Percentiles rank a stretch among this genome's conserved stretches.
These are phyloP conservation scores for Gymnodraco acuticeps DNA, from an alignment of 2,797 vertebrate genomes.

Conservation along the genomic window DNA sequence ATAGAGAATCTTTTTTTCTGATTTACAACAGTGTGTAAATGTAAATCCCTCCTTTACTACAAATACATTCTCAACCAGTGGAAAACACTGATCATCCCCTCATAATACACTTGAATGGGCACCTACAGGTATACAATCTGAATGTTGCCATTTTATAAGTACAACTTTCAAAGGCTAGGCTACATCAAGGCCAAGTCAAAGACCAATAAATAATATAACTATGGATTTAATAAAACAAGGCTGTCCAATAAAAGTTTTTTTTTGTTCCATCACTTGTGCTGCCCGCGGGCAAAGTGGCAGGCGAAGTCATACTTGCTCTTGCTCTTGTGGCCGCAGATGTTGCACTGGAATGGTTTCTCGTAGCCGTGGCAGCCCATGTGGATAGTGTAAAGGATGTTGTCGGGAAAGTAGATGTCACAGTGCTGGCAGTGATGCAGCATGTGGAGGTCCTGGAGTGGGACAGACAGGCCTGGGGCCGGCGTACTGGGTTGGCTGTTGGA, in stretches of 20 bases:
- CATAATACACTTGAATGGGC: conserved; percentile 71
- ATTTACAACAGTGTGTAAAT: conserved; percentile 5
- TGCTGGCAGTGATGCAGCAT: conserved; percentile 97
- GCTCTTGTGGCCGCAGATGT: conserved; percentile 98
- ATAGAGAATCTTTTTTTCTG: not conserved
- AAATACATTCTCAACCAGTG: conserved; percentile 67
- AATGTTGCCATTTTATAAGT: conserved; percentile 49
- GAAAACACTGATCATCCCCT: conserved; percentile 71
- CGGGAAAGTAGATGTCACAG: conserved; percentile 99
- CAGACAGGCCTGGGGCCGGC: conserved; percentile 87
- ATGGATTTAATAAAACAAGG: conserved; percentile 60
- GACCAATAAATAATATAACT: conserved; percentile 77
- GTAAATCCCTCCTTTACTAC: conserved; percentile 10
- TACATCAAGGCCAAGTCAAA: conserved; percentile 80
- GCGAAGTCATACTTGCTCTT: conserved; percentile 99
- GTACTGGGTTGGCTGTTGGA: conserved; percentile 97
- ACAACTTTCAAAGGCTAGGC: conserved; percentile 72
- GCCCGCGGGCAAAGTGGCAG: conserved; percentile 97
- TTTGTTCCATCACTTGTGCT: conserved; percentile 88
- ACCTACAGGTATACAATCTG: conserved; percentile 54
- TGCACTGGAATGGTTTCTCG: conserved; percentile 98
- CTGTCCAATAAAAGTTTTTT: conserved; percentile 29
- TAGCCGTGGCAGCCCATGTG: conserved; percentile 99
- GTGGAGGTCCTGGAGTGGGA: conserved; percentile 90
- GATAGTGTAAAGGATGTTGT: conserved; percentile 99